A percentile compares a stretch with the other conserved stretches of the same genome.
These are phyloP conservation scores for Falco cherrug DNA, from an alignment of 2,797 vertebrate genomes.

Conservation along the genomic window DNA sequence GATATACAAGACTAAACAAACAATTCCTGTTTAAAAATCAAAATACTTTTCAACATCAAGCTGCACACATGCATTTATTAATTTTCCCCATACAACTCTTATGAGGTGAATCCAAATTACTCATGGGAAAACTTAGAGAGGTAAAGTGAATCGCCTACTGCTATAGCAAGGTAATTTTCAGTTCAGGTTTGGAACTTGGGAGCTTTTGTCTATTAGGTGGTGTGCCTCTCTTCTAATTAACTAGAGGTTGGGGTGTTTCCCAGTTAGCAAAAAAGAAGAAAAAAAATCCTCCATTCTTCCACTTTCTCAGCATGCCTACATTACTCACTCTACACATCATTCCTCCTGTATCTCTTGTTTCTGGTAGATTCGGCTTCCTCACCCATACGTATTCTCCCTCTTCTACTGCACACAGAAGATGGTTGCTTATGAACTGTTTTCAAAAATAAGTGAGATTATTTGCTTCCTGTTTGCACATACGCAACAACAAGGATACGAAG, in stretches of 20 bases:
- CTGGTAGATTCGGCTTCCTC: not conserved
- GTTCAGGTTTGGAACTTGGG: not conserved
- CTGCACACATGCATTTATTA: not conserved
- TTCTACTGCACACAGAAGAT: not conserved
- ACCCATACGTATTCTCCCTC: not conserved
- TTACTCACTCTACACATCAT: not conserved
- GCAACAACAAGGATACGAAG: not conserved
- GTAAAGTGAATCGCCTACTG: not conserved
- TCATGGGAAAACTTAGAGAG: not conserved
- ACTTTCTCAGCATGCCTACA: not conserved
- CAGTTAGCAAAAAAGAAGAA: not conserved
- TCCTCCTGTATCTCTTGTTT: not conserved
- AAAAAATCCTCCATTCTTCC: not conserved
- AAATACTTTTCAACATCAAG: not conserved
- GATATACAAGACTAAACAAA: not conserved
- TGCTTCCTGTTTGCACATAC: not conserved
- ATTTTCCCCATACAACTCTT: not conserved
- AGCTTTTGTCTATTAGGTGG: not conserved
- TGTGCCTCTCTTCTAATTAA: not conserved
- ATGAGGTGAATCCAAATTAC: not conserved
- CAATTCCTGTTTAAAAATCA: not conserved
- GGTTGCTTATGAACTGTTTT: not conserved
- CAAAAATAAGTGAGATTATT: not conserved
- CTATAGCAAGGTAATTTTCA: not conserved
- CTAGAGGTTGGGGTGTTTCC: accelerated